Base-by-base conservation (phyloP, 1,140 invertebrate genomes). In the Acromyrmex charruanus region DNA sequence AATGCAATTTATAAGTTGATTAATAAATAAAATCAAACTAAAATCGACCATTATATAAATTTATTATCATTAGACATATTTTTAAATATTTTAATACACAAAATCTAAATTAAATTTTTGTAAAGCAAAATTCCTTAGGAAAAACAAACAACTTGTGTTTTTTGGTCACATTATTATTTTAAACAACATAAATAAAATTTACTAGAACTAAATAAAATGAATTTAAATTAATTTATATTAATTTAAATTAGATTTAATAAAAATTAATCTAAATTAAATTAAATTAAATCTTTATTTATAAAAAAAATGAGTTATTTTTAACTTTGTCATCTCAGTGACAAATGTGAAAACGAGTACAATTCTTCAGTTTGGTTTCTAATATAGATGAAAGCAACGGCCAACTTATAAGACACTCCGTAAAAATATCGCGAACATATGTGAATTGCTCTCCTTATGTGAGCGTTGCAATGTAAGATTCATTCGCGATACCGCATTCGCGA, bases 391-490 rank as follows among this genome's bases (percentile, higher is more conserved):
- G n/a, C 44, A 79, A n/a, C 7, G 21, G 21, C 3, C 28, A 39
- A 21, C n/a, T 35, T 69, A 65, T 58, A 39, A 68, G 28, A 28
- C 61, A 18, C 39, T 14, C 14, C n/a, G 39, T 51, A 69, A 77
- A 81, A 55, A 16, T 71, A 58, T 39, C n/a, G n/a, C 9, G 21
- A 58, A 21, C 16, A 61, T 25, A 61, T 16, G 21, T 61, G 51
- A 82, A 61, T 82, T 49, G 44, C 18, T 35, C 28, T 66, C 35
- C 16, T 68, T 44, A 21, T 53, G 12, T 58, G 49, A 39, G 16
- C 51, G 77, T 71, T 59, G 35, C 53, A 14, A 59, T 74, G 80
- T 74, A 61, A 82, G 68, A 82, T 82, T 72, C 55, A 74, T 31
- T 82, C 68, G 53, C 55, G 55, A 82, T 82, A 74, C 55, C 12